These are phyloP conservation scores for Prenolepis imparis DNA, from an alignment of 2,888 invertebrate species.

Conservation along the genomic window DNA sequence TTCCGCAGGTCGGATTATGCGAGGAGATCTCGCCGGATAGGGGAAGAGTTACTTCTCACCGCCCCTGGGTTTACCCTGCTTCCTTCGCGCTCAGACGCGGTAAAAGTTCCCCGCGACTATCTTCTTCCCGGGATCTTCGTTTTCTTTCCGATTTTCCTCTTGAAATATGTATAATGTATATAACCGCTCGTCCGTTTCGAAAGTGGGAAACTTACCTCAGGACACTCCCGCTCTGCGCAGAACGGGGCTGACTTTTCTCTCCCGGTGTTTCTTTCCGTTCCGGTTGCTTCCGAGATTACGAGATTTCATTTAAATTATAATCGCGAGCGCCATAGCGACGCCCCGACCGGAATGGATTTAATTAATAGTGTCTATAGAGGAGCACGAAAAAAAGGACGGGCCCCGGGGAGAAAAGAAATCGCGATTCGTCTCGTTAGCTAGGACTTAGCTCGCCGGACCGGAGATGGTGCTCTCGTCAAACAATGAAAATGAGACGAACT, in stretches of 20 bases:
- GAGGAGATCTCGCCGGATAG: constrained; percentile 3
- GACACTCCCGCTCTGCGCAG: not conserved
- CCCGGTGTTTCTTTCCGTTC: constrained; percentile 62
- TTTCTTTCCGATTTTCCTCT: constrained; percentile 55
- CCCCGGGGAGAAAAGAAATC: constrained; percentile 14
- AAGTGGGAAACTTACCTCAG: constrained; percentile 53
- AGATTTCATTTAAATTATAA: constrained; percentile 59
- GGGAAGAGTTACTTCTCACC: constrained; percentile 34
- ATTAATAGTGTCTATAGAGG: constrained; percentile 51
- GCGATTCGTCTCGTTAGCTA: constrained; percentile 39
- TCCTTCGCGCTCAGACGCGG: constrained; percentile 32
- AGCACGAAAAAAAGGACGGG: constrained; percentile 27
- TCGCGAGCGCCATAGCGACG: constrained; percentile 53
- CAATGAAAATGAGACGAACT: constrained; percentile 43
- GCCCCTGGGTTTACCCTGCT: constrained; percentile 7
- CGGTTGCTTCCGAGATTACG: constrained; percentile 54
- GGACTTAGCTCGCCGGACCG: constrained; percentile 31
- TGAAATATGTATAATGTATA: constrained; percentile 58
- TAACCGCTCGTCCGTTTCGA: constrained; percentile 50
- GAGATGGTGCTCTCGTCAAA: constrained; percentile 39
- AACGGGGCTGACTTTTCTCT: constrained; percentile 55
- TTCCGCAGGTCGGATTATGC: constrained; percentile 51
- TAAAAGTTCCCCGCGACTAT: constrained; percentile 40
- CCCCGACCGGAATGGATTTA: constrained; percentile 50
- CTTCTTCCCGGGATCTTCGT: constrained; percentile 39